Base-by-base conservation (phyloP, 2,888 invertebrate genomes). In the Cryptosula pallasiana region DNA sequence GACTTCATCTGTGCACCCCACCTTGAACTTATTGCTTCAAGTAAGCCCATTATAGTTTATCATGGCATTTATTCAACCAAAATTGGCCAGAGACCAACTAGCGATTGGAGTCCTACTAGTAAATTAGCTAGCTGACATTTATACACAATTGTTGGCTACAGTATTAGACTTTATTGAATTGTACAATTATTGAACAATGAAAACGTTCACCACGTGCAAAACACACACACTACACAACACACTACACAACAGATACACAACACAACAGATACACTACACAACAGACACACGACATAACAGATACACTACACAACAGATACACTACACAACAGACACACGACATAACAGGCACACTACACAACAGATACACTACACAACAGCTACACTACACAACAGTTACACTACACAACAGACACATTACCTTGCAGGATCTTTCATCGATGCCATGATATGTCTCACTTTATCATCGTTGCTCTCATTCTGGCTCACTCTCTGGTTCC, bases 381-480 rank as follows among this genome's bases (percentile, higher is more conserved):
- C n/a, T n/a, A 45, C 45, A 45, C 9, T 20, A 45, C 9, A 45
- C 20, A 13, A 45, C 45, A 13, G 9, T 13, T 45, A 45, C 9
- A 13, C 9, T 45, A 45, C 45, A 45, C 5, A 45, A 13, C 5
- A 20, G 45, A 20, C 45, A 45, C 45, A 5, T 20, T 45, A 45
- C 45, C 45, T 5, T 13, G 45, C 45, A 5, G 45, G 45, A 5
- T 45, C 45, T n/a, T n/a, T n/a, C 45, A 45, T 45, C 45, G 9
- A 20, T 45, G 63, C 25, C 63, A 63, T 63, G 9, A 63, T 63
- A 16, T 63, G 63, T 63, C 63, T 27, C 3, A 63, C 63, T 63
- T 34, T 63, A 20, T 63, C 63, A 5, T 63, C 63, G 32, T 63
- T 32, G 25, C 32, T 32, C 1, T 70, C 70, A n/a, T 54, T 54